Percentiles rank a stretch among this genome's conserved stretches.
phyloP scores from a whole-genome alignment of 2,797 vertebrate species.

The Rhodeus uyekii region DNA sequence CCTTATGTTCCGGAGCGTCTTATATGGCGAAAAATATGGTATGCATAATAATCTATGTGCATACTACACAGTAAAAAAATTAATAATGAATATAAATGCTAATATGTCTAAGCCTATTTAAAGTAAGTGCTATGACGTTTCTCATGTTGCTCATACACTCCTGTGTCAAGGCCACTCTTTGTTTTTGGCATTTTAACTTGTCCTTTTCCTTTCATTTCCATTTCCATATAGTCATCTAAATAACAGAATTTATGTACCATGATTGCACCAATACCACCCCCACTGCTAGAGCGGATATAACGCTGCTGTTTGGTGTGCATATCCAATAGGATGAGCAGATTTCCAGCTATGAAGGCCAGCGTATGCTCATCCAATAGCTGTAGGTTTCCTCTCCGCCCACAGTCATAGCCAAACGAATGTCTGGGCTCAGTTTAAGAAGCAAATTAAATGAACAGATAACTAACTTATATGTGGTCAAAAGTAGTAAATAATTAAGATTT shows the following conservation, averaged over 20 bases:
- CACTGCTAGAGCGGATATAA: constrained; percentile 82
- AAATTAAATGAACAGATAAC: background rate
- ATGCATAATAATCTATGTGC: background rate
- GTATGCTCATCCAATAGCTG: constrained; percentile 82
- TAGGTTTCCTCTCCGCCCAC: constrained; percentile 82
- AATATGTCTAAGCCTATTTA: background rate
- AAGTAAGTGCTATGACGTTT: background rate
- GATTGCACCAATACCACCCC: constrained; percentile 86
- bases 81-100: background rate
- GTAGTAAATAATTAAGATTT: background rate
- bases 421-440: constrained; percentile 69
- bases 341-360: constrained; percentile 87
- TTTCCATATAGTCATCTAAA: background rate
- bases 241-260: constrained; percentile 69
- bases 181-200: background rate
- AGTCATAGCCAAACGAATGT: constrained; percentile 94
- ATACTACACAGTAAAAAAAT: background rate
- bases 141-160: background rate
- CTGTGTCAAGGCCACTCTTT: background rate
- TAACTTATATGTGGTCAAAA: no score
- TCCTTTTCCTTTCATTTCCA: background rate
- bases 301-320: constrained; percentile 77
- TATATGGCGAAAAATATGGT: no score
- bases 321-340: constrained; percentile 82
- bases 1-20: no score